A percentile compares a stretch with the other conserved stretches of the same genome.
These are phyloP conservation scores for Saccostrea glomerata DNA, from an alignment of 1,140 invertebrate species.

Conservation along the genomic window DNA sequence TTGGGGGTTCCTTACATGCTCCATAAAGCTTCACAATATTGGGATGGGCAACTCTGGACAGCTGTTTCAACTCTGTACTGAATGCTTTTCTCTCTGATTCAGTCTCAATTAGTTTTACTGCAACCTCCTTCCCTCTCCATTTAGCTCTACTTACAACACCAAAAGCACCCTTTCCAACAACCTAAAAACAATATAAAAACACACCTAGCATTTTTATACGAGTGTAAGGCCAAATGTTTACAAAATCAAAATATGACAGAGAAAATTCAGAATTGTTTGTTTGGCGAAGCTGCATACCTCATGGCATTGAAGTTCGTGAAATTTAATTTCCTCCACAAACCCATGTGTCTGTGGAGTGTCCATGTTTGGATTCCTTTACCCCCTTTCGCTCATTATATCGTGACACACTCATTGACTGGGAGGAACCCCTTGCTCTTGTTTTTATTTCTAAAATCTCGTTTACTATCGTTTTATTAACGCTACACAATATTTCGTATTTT, in stretches of 20 bases:
- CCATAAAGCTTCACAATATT: conserved; percentile 98
- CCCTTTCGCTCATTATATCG: background rate
- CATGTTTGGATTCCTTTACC: conserved; percentile 53
- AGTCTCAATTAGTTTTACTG: conserved; percentile 94
- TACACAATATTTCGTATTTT: too few relatives aligned
- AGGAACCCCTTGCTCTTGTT: background rate
- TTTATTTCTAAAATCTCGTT: background rate
- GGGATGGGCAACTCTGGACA: conserved; percentile 93
- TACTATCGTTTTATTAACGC: background rate
- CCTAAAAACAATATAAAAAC: conserved; percentile 62
- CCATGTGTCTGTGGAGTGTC: conserved; percentile 63
- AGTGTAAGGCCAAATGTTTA: background rate
- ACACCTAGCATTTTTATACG: too few relatives aligned
- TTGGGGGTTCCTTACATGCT: conserved; percentile 83
- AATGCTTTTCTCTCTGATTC: conserved; percentile 86
- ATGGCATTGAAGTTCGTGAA: conserved; percentile 68
- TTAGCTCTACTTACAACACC: conserved; percentile 91
- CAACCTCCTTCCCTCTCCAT: conserved; percentile 92
- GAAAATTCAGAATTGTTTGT: background rate
- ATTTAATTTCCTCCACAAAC: conserved; percentile 75
- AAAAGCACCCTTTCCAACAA: conserved; percentile 96
- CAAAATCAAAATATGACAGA: conserved; percentile 5
- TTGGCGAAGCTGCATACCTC: conserved; percentile 60
- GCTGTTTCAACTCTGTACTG: conserved; percentile 82
- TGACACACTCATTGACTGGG: background rate